Conservation (phyloP, 2,113 vertebrate species). For the Sorex fumeus region DNA sequence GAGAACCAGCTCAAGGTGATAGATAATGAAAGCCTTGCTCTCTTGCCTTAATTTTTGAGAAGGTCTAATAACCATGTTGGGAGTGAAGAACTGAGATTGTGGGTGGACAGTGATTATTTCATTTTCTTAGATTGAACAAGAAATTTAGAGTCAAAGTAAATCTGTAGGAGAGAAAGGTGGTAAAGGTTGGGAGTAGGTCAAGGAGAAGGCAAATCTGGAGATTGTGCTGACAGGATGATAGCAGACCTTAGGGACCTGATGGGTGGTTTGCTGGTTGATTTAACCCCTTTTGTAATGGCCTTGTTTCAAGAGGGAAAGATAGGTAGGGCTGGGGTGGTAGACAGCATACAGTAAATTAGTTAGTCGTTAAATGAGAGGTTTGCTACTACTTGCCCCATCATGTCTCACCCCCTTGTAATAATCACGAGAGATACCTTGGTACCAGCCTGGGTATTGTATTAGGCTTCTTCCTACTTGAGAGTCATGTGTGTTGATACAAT, state of each 20-base stretch:
- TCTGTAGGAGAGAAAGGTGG: neutral
- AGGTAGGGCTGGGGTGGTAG: neutral
- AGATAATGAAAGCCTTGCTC: neutral
- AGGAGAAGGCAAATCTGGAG: neutral
- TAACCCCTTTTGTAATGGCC: neutral
- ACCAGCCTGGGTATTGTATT: neutral
- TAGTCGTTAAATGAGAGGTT: neutral
- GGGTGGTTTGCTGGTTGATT: neutral
- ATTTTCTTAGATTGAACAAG: neutral
- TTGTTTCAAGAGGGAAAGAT: neutral
- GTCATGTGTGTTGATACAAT: too few species aligned
- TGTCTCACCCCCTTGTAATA: neutral
- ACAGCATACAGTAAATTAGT: neutral
- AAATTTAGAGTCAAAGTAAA: neutral
- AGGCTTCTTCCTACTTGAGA: rapidly evolving
- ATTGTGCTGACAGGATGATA: rapidly evolving
- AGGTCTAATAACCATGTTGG: neutral
- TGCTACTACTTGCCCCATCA: rapidly evolving
- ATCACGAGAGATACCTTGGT: neutral
- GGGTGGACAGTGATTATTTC: neutral
- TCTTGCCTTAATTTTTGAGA: conserved; percentile 22
- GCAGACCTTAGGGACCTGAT: neutral
- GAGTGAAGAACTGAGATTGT: neutral
- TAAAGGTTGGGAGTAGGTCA: too few species aligned
- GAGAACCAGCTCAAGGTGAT: neutral